These are phyloP conservation scores for Taeniopygia guttata DNA, from an alignment of 2,797 vertebrate species.

Conservation along the genomic window DNA sequence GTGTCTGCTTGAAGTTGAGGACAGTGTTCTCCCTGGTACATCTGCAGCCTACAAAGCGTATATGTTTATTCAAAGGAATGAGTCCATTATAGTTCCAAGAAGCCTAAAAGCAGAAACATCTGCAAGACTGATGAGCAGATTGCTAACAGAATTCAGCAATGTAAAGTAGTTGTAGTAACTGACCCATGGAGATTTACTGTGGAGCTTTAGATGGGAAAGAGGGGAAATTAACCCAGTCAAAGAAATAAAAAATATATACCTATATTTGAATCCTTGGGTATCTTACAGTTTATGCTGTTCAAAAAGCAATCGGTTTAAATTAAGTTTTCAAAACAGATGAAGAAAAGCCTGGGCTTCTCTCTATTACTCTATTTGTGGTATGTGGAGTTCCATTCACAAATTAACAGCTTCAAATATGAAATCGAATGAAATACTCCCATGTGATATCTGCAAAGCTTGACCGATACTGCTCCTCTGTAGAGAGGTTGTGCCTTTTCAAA, in stretches of 20 bases:
- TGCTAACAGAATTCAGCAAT: constrained; percentile 72
- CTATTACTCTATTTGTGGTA: not conserved
- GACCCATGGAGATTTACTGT: constrained; percentile 54
- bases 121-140: constrained; percentile 68
- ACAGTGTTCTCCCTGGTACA: not conserved
- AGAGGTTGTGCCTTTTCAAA: not conserved
- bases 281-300: constrained; percentile 7
- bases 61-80: constrained; percentile 22
- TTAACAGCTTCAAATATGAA: constrained; percentile 3
- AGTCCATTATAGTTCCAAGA: constrained; percentile 58
- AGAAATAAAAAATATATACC: constrained; percentile 14
- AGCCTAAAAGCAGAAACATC: constrained; percentile 71
- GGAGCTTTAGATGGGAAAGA: constrained; percentile 56
- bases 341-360: not conserved
- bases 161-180: constrained; percentile 66
- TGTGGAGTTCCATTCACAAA: not conserved
- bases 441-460: not conserved
- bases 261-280: not conserved
- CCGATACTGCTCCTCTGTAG: not conserved
- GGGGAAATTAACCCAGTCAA: constrained; percentile 29
- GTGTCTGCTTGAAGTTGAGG: not conserved
- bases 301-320: constrained; percentile 21
- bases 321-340: constrained; percentile 4
- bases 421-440: not conserved
- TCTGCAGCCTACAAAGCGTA: not conserved